These are phyloP conservation scores for Strongylocentrotus purpuratus DNA, from an alignment of 35 echinoderm and acorn worm genomes.

Conservation along the genomic window DNA sequence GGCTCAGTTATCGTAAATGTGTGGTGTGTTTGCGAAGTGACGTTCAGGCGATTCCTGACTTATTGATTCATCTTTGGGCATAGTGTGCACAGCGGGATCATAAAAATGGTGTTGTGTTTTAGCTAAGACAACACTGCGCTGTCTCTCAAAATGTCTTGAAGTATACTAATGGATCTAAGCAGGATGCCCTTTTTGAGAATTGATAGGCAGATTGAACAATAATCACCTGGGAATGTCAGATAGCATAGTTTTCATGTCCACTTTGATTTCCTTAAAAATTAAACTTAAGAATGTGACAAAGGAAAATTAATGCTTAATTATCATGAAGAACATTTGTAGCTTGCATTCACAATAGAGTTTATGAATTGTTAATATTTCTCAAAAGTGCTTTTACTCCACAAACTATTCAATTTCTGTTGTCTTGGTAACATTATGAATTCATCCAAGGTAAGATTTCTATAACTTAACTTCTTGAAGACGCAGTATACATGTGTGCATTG, in stretches of 20 bases:
- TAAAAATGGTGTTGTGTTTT: background rate
- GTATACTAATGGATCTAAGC: conserved; percentile 2
- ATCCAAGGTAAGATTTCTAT: too few species aligned
- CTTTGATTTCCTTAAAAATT: too few species aligned
- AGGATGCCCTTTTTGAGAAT: background rate
- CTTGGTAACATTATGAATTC: too few species aligned
- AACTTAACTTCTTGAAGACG: background rate
- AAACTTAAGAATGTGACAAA: too few species aligned
- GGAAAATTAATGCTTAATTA: too few species aligned
- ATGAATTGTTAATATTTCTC: too few species aligned
- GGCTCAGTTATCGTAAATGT: background rate
- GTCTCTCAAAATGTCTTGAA: background rate
- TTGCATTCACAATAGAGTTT: too few species aligned
- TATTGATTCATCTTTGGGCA: background rate
- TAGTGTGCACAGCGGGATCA: background rate
- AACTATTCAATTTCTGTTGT: too few species aligned
- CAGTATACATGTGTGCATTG: background rate
- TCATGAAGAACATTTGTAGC: too few species aligned
- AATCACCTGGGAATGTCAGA: background rate
- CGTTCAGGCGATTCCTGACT: background rate
- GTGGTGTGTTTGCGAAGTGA: background rate
- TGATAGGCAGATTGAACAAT: background rate
- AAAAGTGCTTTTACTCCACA: too few species aligned
- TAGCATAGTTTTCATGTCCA: too few species aligned
- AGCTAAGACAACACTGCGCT: background rate